phyloP scores from a whole-genome alignment of 2,888 invertebrate species.

The Sinopyrophorus schimmeli region DNA sequence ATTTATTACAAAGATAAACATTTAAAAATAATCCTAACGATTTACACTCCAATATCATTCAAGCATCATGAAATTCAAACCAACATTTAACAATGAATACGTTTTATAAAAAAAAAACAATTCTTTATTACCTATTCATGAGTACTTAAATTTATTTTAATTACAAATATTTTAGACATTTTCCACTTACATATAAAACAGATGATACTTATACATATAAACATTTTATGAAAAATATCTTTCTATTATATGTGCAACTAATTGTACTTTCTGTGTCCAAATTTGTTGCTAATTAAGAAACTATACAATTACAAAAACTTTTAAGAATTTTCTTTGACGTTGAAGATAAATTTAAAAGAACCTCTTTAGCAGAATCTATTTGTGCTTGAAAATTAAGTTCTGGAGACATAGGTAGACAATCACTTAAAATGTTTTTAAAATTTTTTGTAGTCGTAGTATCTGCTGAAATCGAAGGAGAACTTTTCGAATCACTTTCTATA shows the following conservation, averaged over 20 bases:
- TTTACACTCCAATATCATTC: no score
- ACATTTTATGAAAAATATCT: conserved; percentile 38
- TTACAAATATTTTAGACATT: conserved; percentile 20
- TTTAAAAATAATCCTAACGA: no score
- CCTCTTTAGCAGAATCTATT: conserved; percentile 51
- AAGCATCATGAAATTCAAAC: no score
- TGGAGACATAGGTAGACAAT: conserved; percentile 41
- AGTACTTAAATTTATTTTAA: conserved; percentile 12
- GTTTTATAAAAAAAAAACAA: no score
- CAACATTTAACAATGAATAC: no score
- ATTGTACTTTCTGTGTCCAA: conserved; percentile 47
- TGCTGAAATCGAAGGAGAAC: conserved; percentile 43
- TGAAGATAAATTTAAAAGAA: conserved; percentile 52
- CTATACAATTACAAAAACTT: conserved; percentile 19
- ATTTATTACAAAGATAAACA: no score
- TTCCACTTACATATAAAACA: conserved; percentile 36
- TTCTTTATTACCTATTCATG: conserved; percentile 16
- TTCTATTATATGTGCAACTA: conserved; percentile 46
- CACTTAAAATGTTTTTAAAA: conserved; percentile 48
- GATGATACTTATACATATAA: conserved; percentile 34
- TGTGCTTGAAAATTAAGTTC: conserved; percentile 48
- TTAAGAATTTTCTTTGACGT: conserved; percentile 47
- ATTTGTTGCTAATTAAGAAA: conserved; percentile 33
- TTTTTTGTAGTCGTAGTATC: conserved; percentile 44
- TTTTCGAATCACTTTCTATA: conserved; percentile 53